phyloP scores from a whole-genome alignment of 92 coral and sea anemone species.

The Actinernus sp. region DNA sequence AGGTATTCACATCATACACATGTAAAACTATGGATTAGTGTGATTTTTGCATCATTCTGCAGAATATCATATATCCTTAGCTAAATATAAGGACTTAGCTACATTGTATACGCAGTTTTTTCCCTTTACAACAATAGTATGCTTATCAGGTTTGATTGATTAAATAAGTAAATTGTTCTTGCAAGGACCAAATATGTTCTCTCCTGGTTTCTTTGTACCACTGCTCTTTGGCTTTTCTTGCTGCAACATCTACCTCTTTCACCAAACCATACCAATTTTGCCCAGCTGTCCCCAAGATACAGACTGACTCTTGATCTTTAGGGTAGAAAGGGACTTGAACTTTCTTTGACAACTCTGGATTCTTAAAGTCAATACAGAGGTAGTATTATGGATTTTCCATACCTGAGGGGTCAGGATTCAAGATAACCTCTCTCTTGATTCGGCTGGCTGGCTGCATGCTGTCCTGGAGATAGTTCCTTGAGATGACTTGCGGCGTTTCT shows the following conservation, averaged over 20 bases:
- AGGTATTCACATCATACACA: too few relatives aligned
- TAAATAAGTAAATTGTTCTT: too few relatives aligned
- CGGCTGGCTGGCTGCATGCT: conserved; percentile 47
- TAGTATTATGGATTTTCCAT: conserved; percentile 46
- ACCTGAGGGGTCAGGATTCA: conserved; percentile 70
- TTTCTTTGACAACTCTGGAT: conserved; percentile 33
- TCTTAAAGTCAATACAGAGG: conserved; percentile 49
- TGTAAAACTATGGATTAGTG: too few relatives aligned
- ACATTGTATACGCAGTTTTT: too few relatives aligned
- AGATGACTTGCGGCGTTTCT: conserved; percentile 34
- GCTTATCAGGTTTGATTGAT: too few relatives aligned
- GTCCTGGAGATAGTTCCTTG: conserved; percentile 33
- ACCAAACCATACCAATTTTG: conserved; percentile 45
- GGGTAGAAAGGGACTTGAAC: conserved; percentile 62
- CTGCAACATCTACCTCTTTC: background rate
- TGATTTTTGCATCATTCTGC: too few relatives aligned
- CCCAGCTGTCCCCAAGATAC: conserved; percentile 40
- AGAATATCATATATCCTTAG: too few relatives aligned
- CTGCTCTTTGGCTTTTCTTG: background rate
- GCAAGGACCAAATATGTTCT: conserved; percentile 4
- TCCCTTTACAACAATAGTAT: too few relatives aligned
- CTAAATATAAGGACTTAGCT: too few relatives aligned
- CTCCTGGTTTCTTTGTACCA: conserved; percentile 12
- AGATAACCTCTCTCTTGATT: conserved; percentile 52
- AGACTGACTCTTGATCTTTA: conserved; percentile 44